These are phyloP conservation scores for Spodoptera picta DNA, from an alignment of 2,888 invertebrate species.

Conservation along the genomic window DNA sequence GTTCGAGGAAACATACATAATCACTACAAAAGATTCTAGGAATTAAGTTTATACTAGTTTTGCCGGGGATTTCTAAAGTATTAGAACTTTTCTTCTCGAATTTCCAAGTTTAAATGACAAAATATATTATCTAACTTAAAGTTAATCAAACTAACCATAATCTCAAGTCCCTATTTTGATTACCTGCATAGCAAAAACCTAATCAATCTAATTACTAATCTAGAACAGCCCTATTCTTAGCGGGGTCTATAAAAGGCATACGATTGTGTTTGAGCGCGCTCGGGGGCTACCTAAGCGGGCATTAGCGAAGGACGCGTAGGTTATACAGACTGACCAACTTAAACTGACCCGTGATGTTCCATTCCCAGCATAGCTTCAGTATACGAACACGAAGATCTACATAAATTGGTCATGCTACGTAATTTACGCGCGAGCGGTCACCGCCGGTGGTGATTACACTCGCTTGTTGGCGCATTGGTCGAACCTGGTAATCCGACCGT, in stretches of 20 bases:
- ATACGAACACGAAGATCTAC: slow-evolving; percentile 56
- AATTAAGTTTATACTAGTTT: neutral
- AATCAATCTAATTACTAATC: slow-evolving; percentile 72
- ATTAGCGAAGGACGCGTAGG: slow-evolving; percentile 84
- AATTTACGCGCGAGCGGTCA: slow-evolving; percentile 87
- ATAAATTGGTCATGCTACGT: slow-evolving; percentile 69
- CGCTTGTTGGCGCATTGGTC: slow-evolving; percentile 79
- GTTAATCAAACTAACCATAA: slow-evolving; percentile 9
- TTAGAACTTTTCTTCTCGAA: slow-evolving; percentile 1
- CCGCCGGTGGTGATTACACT: slow-evolving; percentile 83
- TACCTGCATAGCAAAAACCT: slow-evolving; percentile 47
- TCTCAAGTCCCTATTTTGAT: neutral
- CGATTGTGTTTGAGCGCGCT: slow-evolving; percentile 81
- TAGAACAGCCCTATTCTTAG: slow-evolving; percentile 70
- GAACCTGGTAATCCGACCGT: slow-evolving; percentile 77
- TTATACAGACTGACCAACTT: slow-evolving; percentile 68
- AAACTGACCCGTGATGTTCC: slow-evolving; percentile 63
- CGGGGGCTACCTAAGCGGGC: slow-evolving; percentile 82
- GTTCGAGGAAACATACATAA: slow-evolving; percentile 23
- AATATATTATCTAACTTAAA: slow-evolving; percentile 10
- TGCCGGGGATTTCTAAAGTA: neutral
- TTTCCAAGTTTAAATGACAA: slow-evolving; percentile 14
- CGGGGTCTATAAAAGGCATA: slow-evolving; percentile 76
- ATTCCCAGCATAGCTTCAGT: slow-evolving; percentile 24
- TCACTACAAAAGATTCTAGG: slow-evolving; percentile 22